Evolutionary conservation across 2,113 vertebrate genomes (phyloP).

Genomic region (Emydura subglobosa): DNA sequence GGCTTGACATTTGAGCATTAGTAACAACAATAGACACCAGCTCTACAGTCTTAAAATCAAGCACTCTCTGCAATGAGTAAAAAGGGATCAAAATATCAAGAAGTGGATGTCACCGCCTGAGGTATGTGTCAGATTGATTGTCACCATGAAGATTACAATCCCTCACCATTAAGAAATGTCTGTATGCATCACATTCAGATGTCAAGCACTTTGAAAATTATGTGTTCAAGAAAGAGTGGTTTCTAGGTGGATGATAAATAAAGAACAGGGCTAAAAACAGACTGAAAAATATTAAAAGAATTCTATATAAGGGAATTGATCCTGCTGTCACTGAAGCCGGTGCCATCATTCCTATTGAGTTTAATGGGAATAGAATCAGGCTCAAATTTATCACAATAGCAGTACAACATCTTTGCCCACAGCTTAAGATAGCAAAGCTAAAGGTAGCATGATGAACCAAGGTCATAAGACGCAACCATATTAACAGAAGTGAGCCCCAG

Average conservation of each 20-base stretch:
- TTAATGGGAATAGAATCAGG: background rate
- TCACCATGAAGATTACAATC: conserved; percentile 66
- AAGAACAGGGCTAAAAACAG: conserved; percentile 48
- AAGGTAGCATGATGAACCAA: conserved; percentile 38
- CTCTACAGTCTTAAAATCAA: conserved; percentile 38
- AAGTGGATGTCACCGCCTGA: conserved; percentile 35
- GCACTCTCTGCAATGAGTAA: conserved; percentile 31
- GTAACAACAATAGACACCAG: conserved; percentile 31
- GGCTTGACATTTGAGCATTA: conserved; percentile 13
- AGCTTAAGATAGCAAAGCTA: conserved; percentile 11
- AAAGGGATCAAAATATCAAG: conserved; percentile 65
- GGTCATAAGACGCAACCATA: conserved; percentile 7
- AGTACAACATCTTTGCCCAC: background rate
- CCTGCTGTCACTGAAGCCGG: background rate
- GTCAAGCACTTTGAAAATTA: conserved; percentile 65
- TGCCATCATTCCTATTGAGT: background rate
- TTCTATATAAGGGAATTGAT: background rate
- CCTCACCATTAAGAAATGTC: conserved; percentile 26
- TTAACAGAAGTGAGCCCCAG: background rate
- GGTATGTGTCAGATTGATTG: conserved; percentile 62
- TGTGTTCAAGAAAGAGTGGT: conserved; percentile 22
- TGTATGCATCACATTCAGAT: conserved; percentile 35
- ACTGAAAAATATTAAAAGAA: conserved; percentile 12
- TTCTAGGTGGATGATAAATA: conserved; percentile 57
- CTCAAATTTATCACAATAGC: background rate